Base-by-base conservation (phyloP, 2,113 vertebrate species). In the Gasterosteus nipponicus region DNA sequence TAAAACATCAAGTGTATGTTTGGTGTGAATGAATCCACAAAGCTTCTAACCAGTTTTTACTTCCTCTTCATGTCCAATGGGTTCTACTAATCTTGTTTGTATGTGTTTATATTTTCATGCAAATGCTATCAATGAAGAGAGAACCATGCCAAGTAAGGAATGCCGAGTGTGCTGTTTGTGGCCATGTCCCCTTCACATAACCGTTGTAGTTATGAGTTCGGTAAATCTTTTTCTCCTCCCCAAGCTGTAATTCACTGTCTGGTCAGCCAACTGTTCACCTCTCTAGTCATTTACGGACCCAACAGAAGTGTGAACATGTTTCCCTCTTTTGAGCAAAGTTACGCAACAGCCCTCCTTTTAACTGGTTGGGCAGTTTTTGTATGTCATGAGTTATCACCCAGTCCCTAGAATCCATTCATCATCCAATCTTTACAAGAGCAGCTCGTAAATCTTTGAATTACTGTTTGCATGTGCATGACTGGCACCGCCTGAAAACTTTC, bases 391-490 rank as follows among this genome's bases (percentile, higher is more conserved):
- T 49, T 60, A 14, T 76, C 58, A 19, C 47, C 10, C 19, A 11
- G 9, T 69, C 63, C 65, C 46, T 51, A 16, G 58, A 44, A 58
- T 22, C 9, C 41, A 65, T 67, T 73, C 47, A 41, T 72, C 64
- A 5, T 62, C 16, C 33, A 1, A 6, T 74, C 54, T 82, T 80
- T 64, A 78, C 14, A 71, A 47, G 47, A 10, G 12, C 22, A 65
- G 6, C 47, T 33, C 82, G 67, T 83, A 51, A 64, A 80, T 74
- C 26, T 26, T 59, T 71, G 19, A 16, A 12, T 65, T 10, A 22
- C 29, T 16, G 26, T 74, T 26, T 41, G 18, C 19, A 44, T 26
- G 15, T 3, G 10, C n/a, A 2, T 69, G 63, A 58, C 57, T 70
- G 61, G 59, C 61, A 29, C 0, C 5, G 57, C 14, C 44, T 74